Base-by-base conservation (phyloP, 35 echinoderm and acorn worm species). In the Heliocidaris erythrogramma region DNA sequence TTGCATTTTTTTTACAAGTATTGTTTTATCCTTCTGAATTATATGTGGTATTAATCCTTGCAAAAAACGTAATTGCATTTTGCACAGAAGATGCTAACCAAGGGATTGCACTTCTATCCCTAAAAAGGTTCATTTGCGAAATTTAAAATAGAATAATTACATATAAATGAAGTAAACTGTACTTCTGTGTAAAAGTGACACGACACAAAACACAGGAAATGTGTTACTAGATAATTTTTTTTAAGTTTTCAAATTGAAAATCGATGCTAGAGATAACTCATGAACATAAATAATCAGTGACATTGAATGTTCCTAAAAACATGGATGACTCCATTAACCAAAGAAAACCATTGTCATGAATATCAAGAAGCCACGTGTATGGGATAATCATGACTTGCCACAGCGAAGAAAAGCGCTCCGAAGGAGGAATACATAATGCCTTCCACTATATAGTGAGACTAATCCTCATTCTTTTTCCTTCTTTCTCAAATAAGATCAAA, bases 401-500 rank as follows among this genome's bases (percentile, higher is more conserved):
- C 12, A 13, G 49, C 49, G 24, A 69, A 69, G 60, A 18, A 69
- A 69, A 42, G 3, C 35, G 3, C 35, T 42, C 35, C 3, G 3
- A 42, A 69, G 1, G 6, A 21, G 60, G 60, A 24, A 69, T 78
- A 56, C 52, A 27, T 27, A 78, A 78, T 78, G 27, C n/a, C 65
- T 78, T 78, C 65, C 65, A 78, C 65, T 6, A 78, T 7, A 27
- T 21, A 78, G 27, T 78, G 65, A 27, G 65, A 78, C 4, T 78
- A 16, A 32, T 89, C 87, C 87, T 24, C 87, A 47, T 18, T 13
- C 24, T 89, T n/a, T 89, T 21, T 89, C 31, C 32, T 2, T 86
- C 31, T 89, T 18, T 89, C 87, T 89, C 87, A 47, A 89, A 89
- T 47, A 32, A 89, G 31, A 89, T 89, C 47, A 89, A 47, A 47